Percentiles rank a stretch among this genome's conserved stretches.
Conservation (phyloP, 2,888 invertebrate species). For the Callimorpha dominula region DNA sequence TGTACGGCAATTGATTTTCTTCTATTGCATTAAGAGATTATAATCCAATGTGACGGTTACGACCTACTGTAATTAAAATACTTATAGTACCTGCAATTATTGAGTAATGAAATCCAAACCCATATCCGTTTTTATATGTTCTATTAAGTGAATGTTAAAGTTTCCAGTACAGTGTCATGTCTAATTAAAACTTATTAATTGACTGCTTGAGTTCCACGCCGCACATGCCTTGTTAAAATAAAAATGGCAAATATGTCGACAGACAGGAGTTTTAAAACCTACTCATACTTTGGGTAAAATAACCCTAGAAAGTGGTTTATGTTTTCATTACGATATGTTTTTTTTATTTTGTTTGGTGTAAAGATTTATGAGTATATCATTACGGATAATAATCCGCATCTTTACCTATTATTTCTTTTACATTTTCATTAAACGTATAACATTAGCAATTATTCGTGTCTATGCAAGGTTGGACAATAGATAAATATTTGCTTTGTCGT, state of each 20-base stretch:
- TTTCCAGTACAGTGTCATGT: conserved; percentile 2
- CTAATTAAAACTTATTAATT: conserved; percentile 47
- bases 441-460: not conserved
- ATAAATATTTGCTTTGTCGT: not conserved
- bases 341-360: not conserved
- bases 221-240: conserved; percentile 26
- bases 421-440: not conserved
- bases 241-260: conserved; percentile 22
- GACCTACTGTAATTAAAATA: not conserved
- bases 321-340: not conserved
- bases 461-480: not conserved
- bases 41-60: not conserved
- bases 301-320: not conserved
- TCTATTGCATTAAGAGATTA: not conserved
- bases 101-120: not conserved
- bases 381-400: not conserved
- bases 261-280: conserved; percentile 1
- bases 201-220: not conserved
- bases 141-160: not conserved
- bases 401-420: too few species aligned
- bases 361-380: not conserved
- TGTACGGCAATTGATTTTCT: not conserved
- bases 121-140: not conserved
- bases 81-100: not conserved
- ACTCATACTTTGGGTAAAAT: not conserved